Percentiles rank a stretch among this genome's conserved stretches.
These are phyloP conservation scores for Protobothrops flavoviridis DNA, from an alignment of 2,113 vertebrate genomes.

Conservation along the genomic window DNA sequence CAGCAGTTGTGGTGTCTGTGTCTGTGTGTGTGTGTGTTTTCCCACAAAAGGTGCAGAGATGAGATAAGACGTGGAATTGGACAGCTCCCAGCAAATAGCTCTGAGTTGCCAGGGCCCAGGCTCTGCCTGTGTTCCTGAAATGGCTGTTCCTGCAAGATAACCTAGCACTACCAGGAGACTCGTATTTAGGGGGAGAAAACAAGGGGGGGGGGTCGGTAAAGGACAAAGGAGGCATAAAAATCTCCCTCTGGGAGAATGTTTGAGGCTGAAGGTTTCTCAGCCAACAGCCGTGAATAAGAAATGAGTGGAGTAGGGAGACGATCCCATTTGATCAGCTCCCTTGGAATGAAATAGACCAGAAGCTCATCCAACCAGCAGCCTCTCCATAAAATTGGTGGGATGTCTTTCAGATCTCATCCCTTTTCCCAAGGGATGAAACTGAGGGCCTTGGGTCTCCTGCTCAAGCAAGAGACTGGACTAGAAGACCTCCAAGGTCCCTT, in stretches of 20 bases:
- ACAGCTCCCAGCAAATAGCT: background rate
- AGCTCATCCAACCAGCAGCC: background rate
- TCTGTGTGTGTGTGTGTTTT: background rate
- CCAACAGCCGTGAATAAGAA: background rate
- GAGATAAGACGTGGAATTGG: background rate
- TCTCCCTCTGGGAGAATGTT: background rate
- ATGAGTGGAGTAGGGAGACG: background rate
- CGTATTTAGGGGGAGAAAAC: background rate
- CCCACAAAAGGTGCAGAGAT: conserved; percentile 8
- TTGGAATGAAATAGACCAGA: background rate
- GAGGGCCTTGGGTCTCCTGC: background rate
- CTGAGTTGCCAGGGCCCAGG: background rate
- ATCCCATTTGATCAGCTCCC: background rate
- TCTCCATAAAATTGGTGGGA: background rate
- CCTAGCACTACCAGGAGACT: background rate
- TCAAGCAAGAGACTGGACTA: background rate
- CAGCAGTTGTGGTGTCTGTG: background rate
- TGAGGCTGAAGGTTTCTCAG: background rate
- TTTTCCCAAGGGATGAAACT: background rate
- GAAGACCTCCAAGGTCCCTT: background rate
- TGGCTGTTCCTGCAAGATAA: conserved; percentile 14
- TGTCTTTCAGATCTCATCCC: background rate
- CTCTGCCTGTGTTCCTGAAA: background rate
- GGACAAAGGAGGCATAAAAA: background rate
- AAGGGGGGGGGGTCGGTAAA: background rate